Evolutionary conservation across 2,797 vertebrate genomes (phyloP).

Genomic region (Myotis myotis): DNA sequence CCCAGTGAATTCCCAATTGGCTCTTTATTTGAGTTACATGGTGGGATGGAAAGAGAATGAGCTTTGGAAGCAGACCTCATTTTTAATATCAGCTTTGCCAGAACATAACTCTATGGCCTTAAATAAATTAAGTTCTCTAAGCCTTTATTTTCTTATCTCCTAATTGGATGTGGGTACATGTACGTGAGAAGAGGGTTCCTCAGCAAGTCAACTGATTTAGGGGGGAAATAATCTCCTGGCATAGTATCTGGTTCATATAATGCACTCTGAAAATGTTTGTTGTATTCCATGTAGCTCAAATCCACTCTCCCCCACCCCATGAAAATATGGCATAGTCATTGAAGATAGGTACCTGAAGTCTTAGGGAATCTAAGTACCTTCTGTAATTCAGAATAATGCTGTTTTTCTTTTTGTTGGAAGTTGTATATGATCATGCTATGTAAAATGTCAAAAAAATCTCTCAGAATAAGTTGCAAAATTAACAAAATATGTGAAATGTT

Average conservation of each 20-base stretch:
- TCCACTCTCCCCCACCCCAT: background rate
- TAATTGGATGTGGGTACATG: background rate
- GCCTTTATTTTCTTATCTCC: background rate
- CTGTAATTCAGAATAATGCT: background rate
- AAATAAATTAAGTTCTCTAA: background rate
- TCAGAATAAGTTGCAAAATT: constrained; percentile 23
- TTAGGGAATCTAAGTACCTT: background rate
- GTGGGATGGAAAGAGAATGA: background rate
- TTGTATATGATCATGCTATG: background rate
- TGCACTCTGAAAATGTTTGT: background rate
- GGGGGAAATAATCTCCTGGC: no score
- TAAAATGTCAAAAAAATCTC: background rate
- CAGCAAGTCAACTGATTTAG: background rate
- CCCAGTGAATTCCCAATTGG: background rate
- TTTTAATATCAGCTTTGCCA: background rate
- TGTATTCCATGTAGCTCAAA: background rate
- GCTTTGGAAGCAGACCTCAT: background rate
- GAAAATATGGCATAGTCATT: background rate
- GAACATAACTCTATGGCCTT: background rate
- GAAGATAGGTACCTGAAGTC: background rate
- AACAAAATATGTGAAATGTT: background rate
- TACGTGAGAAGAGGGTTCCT: background rate
- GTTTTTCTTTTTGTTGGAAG: background rate
- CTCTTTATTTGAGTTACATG: background rate
- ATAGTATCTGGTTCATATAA: no score